A percentile compares a stretch with the other conserved stretches of the same genome.
phyloP scores from a whole-genome alignment of 2,113 vertebrate genomes.

The Ictidomys tridecemlineatus region DNA sequence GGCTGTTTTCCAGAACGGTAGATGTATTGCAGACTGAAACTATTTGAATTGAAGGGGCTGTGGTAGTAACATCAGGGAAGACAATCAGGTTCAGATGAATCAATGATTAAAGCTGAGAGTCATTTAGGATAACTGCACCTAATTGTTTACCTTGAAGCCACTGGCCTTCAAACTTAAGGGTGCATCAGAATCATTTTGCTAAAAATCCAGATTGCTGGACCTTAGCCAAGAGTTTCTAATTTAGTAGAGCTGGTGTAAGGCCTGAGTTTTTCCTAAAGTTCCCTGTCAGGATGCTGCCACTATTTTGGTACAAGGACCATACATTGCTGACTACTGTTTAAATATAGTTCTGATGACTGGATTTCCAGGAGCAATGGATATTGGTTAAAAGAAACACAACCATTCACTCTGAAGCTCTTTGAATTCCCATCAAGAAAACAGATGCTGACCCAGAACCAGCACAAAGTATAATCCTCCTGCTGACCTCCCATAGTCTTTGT shows the following conservation, averaged over 20 bases:
- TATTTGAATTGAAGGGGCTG: not conserved
- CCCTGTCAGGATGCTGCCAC: not conserved
- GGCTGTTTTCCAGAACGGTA: not conserved
- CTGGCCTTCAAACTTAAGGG: not conserved
- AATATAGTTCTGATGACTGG: not conserved
- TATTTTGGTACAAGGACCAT: not conserved
- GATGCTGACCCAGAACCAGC: not conserved
- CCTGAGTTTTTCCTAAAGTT: not conserved
- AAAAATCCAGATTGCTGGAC: not conserved
- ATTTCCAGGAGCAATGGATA: not conserved
- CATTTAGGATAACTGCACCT: not conserved
- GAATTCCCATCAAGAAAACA: conserved; percentile 11
- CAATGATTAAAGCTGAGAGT: not conserved
- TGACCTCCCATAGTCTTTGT: not conserved
- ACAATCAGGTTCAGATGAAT: not conserved
- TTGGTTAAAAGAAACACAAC: conserved; percentile 22
- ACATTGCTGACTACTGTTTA: not conserved
- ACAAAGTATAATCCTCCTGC: no score
- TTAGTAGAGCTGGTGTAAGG: not conserved
- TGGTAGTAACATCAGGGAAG: not conserved
- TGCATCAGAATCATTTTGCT: not conserved
- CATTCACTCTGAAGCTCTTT: not conserved
- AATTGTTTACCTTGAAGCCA: not conserved
- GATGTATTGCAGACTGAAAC: not conserved
- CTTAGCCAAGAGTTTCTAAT: not conserved